Base-by-base conservation (phyloP, 1,140 invertebrate species). In the Drosophila lini region DNA sequence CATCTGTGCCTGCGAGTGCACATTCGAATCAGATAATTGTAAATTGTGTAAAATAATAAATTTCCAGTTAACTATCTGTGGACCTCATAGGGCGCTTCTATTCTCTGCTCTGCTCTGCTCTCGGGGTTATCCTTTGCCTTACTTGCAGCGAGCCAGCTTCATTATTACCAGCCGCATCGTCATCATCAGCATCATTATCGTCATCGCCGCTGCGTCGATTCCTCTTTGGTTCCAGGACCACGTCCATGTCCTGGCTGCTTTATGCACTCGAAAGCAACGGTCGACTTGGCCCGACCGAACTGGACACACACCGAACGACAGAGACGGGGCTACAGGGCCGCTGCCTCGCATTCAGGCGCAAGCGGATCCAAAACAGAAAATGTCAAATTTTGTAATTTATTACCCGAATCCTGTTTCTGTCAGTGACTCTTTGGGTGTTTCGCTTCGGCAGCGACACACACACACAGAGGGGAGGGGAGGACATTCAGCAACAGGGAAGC, bases 341-440 rank as follows among this genome's bases (percentile, higher is more conserved):
- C 57, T 55, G 34, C 52, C 52, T 65, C 73, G 76, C 80, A 74
- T 76, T 79, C 83, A 77, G 67, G 82, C 80, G 64, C 75, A 82
- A 91, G 80, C 90, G 90, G 90, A 91, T 91, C 90, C 89, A 88
- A 91, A 91, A 85, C 90, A 88, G 90, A 91, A 91, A 91, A 91
- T 91, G 90, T 91, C 90, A 91, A 91, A 91, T 80, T 91, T 91
- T 90, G 76, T 91, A 91, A 91, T 91, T 91, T 91, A 91, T 91
- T 91, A 90, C 90, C 86, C 79, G 90, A 91, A 91, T 91, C 90
- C 90, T 91, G 90, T 91, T 91, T 91, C 90, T 91, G 90, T 90
- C 83, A 91, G 89, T 88, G 88, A 88, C 75, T 91, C 81, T 80
- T 85, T 84, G 83, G 78, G 74, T 85, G 81, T 69, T 79, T 74